phyloP scores from a whole-genome alignment of 2,113 vertebrate genomes.

The Polyodon spathula region DNA sequence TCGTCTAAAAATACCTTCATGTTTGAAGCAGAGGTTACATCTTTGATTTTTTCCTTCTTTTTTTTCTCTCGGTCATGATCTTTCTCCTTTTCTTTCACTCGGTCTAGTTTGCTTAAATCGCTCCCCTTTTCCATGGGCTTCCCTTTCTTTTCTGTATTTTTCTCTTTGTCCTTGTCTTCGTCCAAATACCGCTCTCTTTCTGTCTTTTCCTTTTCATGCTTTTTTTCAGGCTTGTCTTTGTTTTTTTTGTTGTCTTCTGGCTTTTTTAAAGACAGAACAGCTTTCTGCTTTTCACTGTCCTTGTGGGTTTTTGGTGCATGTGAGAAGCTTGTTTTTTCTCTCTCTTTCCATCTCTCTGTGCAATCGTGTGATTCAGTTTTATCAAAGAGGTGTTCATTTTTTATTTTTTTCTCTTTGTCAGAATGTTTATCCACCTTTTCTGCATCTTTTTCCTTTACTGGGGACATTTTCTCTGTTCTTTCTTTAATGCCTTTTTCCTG shows the following conservation, averaged over 20 bases:
- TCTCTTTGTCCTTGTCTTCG: constrained; percentile 76
- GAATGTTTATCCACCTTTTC: constrained; percentile 75
- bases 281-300: constrained; percentile 81
- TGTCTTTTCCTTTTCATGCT: constrained; percentile 70
- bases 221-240: constrained; percentile 82
- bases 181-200: constrained; percentile 67
- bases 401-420: constrained; percentile 86
- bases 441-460: constrained; percentile 69
- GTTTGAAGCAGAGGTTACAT: constrained; percentile 51
- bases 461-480: constrained; percentile 70
- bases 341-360: constrained; percentile 71
- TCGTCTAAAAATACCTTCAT: constrained; percentile 73
- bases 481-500: constrained; percentile 74
- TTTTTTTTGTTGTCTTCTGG: constrained; percentile 77
- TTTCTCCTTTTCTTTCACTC: constrained; percentile 63
- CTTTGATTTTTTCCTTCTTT: constrained; percentile 74
- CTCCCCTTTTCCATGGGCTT: constrained; percentile 69
- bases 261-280: constrained; percentile 57
- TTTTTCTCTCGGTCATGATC: constrained; percentile 76
- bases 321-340: constrained; percentile 46
- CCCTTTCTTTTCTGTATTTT: constrained; percentile 67
- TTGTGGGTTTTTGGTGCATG: constrained; percentile 67
- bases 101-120: constrained; percentile 73
- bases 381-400: constrained; percentile 70
- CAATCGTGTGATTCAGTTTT: constrained; percentile 69